A percentile compares a stretch with the other conserved stretches of the same genome.
phyloP scores from a whole-genome alignment of 2,113 vertebrate species.

The Rhizomys pruinosus region DNA sequence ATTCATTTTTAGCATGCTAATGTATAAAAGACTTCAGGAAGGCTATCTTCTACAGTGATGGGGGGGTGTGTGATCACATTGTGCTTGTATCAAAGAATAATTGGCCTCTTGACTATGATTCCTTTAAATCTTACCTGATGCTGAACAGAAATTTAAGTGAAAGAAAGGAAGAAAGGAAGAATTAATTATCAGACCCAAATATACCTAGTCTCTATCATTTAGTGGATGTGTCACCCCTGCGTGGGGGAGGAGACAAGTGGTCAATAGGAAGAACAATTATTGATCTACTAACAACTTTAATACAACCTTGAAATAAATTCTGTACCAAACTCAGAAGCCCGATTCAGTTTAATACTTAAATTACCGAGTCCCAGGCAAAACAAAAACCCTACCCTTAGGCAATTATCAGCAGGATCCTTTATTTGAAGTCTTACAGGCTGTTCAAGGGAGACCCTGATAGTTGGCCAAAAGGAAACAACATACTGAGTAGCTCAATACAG shows the following conservation, averaged over 20 bases:
- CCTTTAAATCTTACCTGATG: conserved; percentile 53
- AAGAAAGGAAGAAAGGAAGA: conserved; percentile 54
- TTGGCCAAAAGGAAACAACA: conserved; percentile 80
- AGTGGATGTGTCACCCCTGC: conserved; percentile 51
- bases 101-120: conserved; percentile 59
- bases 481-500: conserved; percentile 4
- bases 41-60: background rate
- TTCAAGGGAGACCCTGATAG: conserved; percentile 78
- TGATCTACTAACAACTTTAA: conserved; percentile 74
- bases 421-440: conserved; percentile 84
- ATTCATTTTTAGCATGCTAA: conserved; percentile 26
- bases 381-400: conserved; percentile 84
- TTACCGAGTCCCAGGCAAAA: conserved; percentile 79
- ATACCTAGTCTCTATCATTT: background rate
- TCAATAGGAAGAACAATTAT: conserved; percentile 68
- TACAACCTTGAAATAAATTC: conserved; percentile 81
- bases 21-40: conserved; percentile 22
- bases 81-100: conserved; percentile 8
- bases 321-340: conserved; percentile 71
- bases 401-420: conserved; percentile 83
- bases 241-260: conserved; percentile 59
- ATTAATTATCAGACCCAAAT: conserved; percentile 29
- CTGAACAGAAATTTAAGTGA: conserved; percentile 40
- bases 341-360: conserved; percentile 79
- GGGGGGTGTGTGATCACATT: conserved; percentile 38